These are phyloP conservation scores for Halocynthia aurantium DNA, from an alignment of 23 tunicate genomes.

Conservation along the genomic window DNA sequence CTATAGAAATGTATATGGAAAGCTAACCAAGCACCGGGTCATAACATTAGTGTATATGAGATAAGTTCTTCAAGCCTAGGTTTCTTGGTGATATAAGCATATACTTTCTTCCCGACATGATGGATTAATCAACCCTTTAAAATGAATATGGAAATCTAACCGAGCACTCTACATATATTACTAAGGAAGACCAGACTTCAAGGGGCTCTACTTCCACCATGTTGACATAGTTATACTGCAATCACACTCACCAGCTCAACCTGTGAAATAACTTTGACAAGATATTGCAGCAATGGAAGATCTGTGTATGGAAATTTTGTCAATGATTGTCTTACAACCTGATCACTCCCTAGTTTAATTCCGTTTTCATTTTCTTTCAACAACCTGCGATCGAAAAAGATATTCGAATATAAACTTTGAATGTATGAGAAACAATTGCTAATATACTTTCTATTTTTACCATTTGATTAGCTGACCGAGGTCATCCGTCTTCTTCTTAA, in stretches of 20 bases:
- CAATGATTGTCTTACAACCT: conserved; percentile 44
- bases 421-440: too few relatives aligned
- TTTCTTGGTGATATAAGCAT: too few relatives aligned
- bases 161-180: background rate
- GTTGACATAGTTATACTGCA: background rate
- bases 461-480: background rate
- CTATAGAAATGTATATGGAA: too few relatives aligned
- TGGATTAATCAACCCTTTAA: too few relatives aligned
- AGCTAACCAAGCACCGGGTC: too few relatives aligned
- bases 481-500: background rate
- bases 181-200: background rate
- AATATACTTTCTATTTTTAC: background rate
- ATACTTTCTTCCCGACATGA: too few relatives aligned
- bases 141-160: background rate
- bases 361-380: conserved; percentile 19
- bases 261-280: conserved; percentile 47
- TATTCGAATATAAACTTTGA: too few relatives aligned
- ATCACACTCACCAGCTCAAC: conserved; percentile 36
- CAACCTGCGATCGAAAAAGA: conserved; percentile 1
- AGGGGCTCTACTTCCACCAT: background rate
- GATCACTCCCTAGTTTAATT: conserved; percentile 31
- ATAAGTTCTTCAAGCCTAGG: too few relatives aligned
- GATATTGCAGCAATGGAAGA: conserved; percentile 51
- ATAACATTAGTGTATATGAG: too few relatives aligned
- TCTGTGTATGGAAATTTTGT: conserved; percentile 52